phyloP scores from a whole-genome alignment of 2,113 vertebrate species.

The Oncorhynchus gorbuscha region DNA sequence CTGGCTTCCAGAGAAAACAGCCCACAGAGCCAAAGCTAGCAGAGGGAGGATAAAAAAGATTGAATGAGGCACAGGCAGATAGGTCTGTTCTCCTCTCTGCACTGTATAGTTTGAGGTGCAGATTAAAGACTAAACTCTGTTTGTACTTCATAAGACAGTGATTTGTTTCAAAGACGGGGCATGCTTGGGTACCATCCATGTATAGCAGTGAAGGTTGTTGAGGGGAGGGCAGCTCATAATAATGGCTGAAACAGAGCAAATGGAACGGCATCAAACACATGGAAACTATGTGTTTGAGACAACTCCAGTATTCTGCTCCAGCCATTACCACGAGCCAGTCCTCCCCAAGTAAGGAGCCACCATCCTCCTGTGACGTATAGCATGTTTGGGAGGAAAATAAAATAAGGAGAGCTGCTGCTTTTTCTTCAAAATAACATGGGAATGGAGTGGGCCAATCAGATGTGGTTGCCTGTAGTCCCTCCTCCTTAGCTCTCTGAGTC shows the following conservation, averaged over 20 bases:
- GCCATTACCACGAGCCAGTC: too few species aligned
- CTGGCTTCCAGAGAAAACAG: constrained; percentile 86
- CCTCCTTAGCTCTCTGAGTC: constrained; percentile 3
- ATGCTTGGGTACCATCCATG: not conserved
- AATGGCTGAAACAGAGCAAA: too few species aligned
- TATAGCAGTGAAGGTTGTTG: not conserved
- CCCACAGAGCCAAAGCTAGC: constrained; percentile 65
- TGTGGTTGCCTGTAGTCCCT: constrained; percentile 13
- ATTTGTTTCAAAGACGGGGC: constrained; percentile 17
- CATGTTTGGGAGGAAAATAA: not conserved
- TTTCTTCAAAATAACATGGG: constrained; percentile 12
- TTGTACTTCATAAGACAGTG: constrained; percentile 13
- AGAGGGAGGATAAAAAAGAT: constrained; percentile 66
- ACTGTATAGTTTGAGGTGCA: constrained; percentile 16
- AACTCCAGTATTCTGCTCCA: too few species aligned
- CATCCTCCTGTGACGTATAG: not conserved
- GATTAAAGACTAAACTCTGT: constrained; percentile 9
- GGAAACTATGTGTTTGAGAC: too few species aligned
- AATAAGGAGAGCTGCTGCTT: constrained; percentile 4
- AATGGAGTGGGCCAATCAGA: constrained; percentile 16
- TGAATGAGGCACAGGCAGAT: constrained; percentile 63
- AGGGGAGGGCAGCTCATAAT: too few species aligned
- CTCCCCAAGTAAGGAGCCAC: too few species aligned
- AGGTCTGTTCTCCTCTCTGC: constrained; percentile 47
- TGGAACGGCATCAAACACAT: too few species aligned